phyloP scores from a whole-genome alignment of 2,888 invertebrate species.

The Phaedon cochleariae region DNA sequence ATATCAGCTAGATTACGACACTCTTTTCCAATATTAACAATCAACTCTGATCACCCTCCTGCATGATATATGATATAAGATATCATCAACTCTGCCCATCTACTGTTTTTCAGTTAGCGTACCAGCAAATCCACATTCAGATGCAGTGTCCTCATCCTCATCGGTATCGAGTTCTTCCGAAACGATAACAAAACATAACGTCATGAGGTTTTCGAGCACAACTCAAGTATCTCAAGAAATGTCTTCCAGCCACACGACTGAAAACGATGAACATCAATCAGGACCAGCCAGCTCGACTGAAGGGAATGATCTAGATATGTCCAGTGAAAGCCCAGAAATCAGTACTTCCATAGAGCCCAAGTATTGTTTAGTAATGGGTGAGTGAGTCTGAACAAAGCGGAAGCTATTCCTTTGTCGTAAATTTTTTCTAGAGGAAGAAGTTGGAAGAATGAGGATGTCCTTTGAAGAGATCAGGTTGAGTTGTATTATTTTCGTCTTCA shows the following conservation, averaged over 20 bases:
- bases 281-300: background rate
- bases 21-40: too few species aligned
- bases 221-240: conserved; percentile 31
- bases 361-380: conserved; percentile 64
- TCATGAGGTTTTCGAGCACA: conserved; percentile 19
- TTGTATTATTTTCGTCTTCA: too few species aligned
- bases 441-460: too few species aligned
- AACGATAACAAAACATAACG: conserved; percentile 19
- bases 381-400: too few species aligned
- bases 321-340: conserved; percentile 34
- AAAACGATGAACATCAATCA: background rate
- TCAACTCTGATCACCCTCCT: too few species aligned
- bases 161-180: conserved; percentile 32
- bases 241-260: conserved; percentile 37
- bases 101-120: conserved; percentile 43
- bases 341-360: conserved; percentile 51
- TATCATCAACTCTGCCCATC: too few species aligned
- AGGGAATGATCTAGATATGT: background rate
- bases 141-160: conserved; percentile 27
- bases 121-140: conserved; percentile 36
- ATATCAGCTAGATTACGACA: too few species aligned
- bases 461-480: too few species aligned
- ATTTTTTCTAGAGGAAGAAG: too few species aligned
- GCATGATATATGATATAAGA: too few species aligned
- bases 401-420: too few species aligned